Conservation (phyloP, 1,140 invertebrate species). For the Cataglyphis hispanica region DNA sequence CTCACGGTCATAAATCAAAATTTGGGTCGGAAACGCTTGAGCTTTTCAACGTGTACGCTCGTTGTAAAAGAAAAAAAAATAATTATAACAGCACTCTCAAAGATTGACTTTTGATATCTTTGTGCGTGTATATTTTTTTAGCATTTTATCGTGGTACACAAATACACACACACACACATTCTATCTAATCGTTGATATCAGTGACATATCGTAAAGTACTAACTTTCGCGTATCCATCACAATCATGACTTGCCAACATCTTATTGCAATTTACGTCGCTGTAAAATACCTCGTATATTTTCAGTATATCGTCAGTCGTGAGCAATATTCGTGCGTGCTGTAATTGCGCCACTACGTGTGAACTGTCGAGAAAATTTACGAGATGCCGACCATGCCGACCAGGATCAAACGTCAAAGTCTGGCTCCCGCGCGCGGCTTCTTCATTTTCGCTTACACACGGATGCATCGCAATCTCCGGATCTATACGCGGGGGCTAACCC, state of each 20-base stretch:
- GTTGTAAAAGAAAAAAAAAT: not conserved
- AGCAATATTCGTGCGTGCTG: slow-evolving; percentile 1
- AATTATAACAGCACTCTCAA: not conserved
- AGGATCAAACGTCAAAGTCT: slow-evolving; percentile 69
- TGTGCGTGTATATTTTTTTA: not conserved
- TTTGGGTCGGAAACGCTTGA: not conserved
- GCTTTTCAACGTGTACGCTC: not conserved
- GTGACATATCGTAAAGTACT: not conserved
- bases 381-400: slow-evolving; percentile 63
- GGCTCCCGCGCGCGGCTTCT: slow-evolving; percentile 6
- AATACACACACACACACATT: not conserved
- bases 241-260: not conserved
- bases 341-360: slow-evolving; percentile 26
- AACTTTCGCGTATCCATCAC: not conserved
- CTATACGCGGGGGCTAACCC: slow-evolving; percentile 12
- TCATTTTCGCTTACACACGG: slow-evolving; percentile 17
- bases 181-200: not conserved
- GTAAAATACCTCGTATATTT: slow-evolving; percentile 23
- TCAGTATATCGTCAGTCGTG: not conserved
- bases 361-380: slow-evolving; percentile 66
- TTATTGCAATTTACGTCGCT: not conserved
- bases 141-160: not conserved
- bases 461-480: slow-evolving; percentile 29
- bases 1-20: not conserved
- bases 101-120: slow-evolving; percentile 3